Percentiles rank a stretch among this genome's conserved stretches.
phyloP scores from a whole-genome alignment of 2,113 vertebrate species.

The Aspidoscelis tigris region DNA sequence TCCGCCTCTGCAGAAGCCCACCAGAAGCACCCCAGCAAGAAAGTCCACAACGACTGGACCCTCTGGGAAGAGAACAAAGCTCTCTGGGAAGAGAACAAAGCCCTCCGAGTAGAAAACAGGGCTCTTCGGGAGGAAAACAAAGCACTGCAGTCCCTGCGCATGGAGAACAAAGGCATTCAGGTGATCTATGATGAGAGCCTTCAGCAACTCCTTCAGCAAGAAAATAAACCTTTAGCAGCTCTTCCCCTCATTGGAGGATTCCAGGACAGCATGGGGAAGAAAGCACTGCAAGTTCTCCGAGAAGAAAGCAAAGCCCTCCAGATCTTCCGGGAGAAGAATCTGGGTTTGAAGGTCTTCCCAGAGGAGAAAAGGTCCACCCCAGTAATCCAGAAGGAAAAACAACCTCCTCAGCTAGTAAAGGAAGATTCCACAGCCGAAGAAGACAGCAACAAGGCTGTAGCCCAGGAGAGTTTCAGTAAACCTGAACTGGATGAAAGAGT shows the following conservation, averaged over 20 bases:
- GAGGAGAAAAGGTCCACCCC: conserved; percentile 41
- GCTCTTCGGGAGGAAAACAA: conserved; percentile 73
- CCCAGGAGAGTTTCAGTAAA: conserved; percentile 23
- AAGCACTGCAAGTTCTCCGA: conserved; percentile 40
- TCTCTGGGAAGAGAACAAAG: conserved; percentile 68
- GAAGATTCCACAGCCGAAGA: background rate
- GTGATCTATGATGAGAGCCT: conserved; percentile 50
- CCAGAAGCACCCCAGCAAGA: conserved; percentile 53
- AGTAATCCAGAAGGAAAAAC: conserved; percentile 41
- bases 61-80: conserved; percentile 72
- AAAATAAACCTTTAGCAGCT: background rate
- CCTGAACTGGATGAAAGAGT: background rate
- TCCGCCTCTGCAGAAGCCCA: conserved; percentile 39
- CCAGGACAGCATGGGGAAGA: conserved; percentile 35
- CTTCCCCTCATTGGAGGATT: conserved; percentile 9
- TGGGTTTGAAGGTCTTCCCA: conserved; percentile 53
- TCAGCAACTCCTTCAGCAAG: conserved; percentile 46
- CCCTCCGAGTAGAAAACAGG: conserved; percentile 62
- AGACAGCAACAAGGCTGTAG: background rate
- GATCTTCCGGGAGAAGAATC: conserved; percentile 59
- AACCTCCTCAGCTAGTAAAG: fast-evolving
- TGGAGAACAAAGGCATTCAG: conserved; percentile 52
- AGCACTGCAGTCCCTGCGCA: conserved; percentile 63
- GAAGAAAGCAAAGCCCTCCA: conserved; percentile 57
- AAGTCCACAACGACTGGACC: conserved; percentile 55